These are phyloP conservation scores for Sebastes melanostomus DNA, from an alignment of 2,797 vertebrate species.

Conservation along the genomic window DNA sequence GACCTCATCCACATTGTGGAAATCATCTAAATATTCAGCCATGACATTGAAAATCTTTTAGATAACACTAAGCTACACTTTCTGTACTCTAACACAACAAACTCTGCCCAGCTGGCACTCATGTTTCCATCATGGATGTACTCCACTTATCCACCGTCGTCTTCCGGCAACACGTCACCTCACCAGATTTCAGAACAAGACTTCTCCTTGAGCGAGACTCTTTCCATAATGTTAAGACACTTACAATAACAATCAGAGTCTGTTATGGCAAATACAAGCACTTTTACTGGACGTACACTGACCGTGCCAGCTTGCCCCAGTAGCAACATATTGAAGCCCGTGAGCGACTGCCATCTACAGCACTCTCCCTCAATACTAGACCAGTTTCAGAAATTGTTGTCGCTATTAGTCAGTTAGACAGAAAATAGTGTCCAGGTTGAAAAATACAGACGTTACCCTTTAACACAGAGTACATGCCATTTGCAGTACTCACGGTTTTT, in stretches of 20 bases:
- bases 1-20: no score
- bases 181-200: neutral
- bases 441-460: neutral
- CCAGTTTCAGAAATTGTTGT: neutral
- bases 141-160: accelerated
- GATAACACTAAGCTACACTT: no score
- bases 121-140: accelerated
- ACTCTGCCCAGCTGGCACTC: accelerated
- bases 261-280: neutral
- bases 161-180: neutral
- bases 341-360: neutral
- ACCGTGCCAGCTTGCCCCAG: neutral
- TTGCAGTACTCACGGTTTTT: constrained; percentile 93
- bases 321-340: accelerated
- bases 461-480: neutral
- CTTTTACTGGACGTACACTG: neutral
- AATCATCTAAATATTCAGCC: no score
- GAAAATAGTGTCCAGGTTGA: neutral
- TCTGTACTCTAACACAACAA: no score
- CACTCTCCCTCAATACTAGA: neutral
- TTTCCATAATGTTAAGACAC: neutral
- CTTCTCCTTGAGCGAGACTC: no score
- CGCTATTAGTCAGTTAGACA: neutral
- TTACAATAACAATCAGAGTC: neutral
- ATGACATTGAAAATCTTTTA: no score